These are phyloP conservation scores for Schizopygopsis pylzovi DNA, from an alignment of 2,797 vertebrate genomes.

Conservation along the genomic window DNA sequence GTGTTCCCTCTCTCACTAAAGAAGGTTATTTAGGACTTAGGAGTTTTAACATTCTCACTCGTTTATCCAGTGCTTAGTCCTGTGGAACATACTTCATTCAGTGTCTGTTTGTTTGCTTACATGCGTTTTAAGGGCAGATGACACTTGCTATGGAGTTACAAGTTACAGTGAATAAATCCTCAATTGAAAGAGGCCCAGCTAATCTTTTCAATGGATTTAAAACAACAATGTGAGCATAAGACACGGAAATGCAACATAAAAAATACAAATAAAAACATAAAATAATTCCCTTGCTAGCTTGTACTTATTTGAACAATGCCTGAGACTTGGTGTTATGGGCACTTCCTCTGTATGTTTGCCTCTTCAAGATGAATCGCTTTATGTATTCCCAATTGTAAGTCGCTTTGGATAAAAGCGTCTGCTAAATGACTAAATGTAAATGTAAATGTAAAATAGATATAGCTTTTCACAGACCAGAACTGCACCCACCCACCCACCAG, in stretches of 20 bases:
- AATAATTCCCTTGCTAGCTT: no score
- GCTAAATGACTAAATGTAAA: no score
- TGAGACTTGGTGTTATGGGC: no score
- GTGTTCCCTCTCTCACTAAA: constrained; percentile 59
- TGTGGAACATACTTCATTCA: constrained; percentile 49
- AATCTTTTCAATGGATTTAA: constrained; percentile 46
- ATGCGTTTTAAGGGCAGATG: constrained; percentile 47
- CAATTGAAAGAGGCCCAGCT: constrained; percentile 36
- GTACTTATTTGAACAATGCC: no score
- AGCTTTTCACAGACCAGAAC: constrained; percentile 17
- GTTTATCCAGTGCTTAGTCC: constrained; percentile 46
- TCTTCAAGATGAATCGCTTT: no score
- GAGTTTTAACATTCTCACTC: constrained; percentile 41
- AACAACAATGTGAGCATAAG: constrained; percentile 40
- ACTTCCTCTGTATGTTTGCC: no score
- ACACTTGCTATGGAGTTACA: constrained; percentile 28
- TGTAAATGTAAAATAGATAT: not conserved
- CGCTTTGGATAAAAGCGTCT: no score
- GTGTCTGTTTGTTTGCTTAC: constrained; percentile 44
- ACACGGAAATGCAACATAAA: constrained; percentile 5
- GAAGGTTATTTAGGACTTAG: constrained; percentile 55
- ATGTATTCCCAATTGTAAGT: no score
- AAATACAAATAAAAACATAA: not conserved
- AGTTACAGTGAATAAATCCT: constrained; percentile 36
- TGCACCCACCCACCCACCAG: constrained; percentile 38